Evolutionary conservation across 2,797 vertebrate genomes (phyloP), one percentile per base, ranked within the genome.

Genomic region (Eupleurogrammus muticus): DNA sequence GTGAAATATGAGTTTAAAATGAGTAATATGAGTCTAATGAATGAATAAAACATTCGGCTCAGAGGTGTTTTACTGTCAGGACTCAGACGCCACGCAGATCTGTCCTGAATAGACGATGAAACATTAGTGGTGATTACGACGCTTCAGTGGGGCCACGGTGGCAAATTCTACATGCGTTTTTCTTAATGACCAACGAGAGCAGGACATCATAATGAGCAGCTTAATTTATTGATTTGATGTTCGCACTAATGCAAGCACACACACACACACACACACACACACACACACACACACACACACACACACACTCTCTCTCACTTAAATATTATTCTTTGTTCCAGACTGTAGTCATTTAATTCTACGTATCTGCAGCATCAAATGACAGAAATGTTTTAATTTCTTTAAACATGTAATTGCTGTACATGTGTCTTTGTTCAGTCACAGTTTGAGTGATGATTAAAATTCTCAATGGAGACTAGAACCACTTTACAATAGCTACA

Each of bases 41-140:
- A 96, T 96, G 96, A 98, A 97, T 97, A 96, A 96, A 96, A 95
- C 82, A 92, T 96, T 94, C 91, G 90, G 95, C 95, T 96, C 95
- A 95, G 80, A 86, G 90, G 86, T 91, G 90, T 94, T 89, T 93
- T 77, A 78, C 89, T 86, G 92, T 87, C 93, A 93, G 95, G 95
- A 94, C 94, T 93, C 94, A 90, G 89, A 94, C 93, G 91, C 75
- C 79, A 91, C 94, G 95, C 84, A 84, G 84, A 86, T 84, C 86
- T 89, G 92, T 93, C 92, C 85, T 93, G 97, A 98, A 99, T 99
- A 94, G 94, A 91, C 92, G 93, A 98, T 98, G 95, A 96, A 95
- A 82, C 93, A 99, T 99, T 99, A 99, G 96, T 94, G 91, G 94
- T 96, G 97, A 99, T 99, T 98, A 97, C 92, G 92, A 85, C 92